These are phyloP conservation scores for Vulpes vulpes DNA, from an alignment of 2,113 vertebrate genomes.

Conservation along the genomic window DNA sequence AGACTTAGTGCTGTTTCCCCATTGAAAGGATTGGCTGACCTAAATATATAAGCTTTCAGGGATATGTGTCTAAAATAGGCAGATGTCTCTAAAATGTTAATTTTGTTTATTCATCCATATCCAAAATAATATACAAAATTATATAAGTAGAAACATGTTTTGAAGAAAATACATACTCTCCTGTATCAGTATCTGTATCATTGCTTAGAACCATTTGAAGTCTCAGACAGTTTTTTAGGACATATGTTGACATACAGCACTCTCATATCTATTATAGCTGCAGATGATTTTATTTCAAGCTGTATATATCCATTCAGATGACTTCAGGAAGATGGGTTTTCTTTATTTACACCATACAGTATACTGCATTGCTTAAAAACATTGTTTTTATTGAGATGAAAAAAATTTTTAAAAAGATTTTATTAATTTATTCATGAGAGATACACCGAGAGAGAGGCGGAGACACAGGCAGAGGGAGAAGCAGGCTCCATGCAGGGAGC, in stretches of 20 bases:
- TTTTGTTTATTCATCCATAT: not conserved
- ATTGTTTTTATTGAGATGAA: not conserved
- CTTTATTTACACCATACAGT: not conserved
- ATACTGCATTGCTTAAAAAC: not conserved
- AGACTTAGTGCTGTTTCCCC: not conserved
- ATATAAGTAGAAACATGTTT: constrained; percentile 1
- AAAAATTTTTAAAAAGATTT: not conserved
- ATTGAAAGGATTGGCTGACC: not conserved
- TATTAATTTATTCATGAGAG: too few relatives aligned
- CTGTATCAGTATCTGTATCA: not conserved
- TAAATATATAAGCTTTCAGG: constrained; percentile 11
- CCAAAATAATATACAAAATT: not conserved
- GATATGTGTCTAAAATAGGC: not conserved
- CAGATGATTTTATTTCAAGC: not conserved
- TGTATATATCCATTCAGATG: not conserved
- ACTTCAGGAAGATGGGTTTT: not conserved
- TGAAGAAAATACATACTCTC: too few relatives aligned
- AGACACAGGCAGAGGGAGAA: too few relatives aligned
- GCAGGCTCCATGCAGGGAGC: too few relatives aligned
- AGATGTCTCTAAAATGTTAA: constrained; percentile 44
- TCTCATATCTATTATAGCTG: not conserved
- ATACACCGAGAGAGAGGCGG: too few relatives aligned
- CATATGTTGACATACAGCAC: not conserved
- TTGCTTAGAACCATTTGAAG: not conserved
- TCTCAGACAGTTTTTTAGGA: not conserved